Evolutionary conservation across 2,888 invertebrate species (phyloP).

Genomic region (Ctena decussata): DNA sequence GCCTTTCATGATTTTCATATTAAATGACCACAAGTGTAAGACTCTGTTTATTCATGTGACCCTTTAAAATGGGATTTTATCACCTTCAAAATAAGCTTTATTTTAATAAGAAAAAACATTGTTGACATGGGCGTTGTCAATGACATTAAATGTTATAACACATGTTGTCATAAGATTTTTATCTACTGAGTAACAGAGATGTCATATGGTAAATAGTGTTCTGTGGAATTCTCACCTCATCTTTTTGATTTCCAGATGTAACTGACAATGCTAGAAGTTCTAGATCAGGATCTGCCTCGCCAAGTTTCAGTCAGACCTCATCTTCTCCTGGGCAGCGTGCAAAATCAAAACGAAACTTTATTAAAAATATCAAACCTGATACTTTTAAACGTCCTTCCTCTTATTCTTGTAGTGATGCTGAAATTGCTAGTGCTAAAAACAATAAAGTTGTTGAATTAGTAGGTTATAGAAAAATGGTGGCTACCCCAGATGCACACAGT

Average conservation of each 20-base stretch:
- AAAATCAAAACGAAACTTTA: conserved; percentile 78
- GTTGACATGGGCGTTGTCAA: too few relatives aligned
- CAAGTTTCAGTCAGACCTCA: conserved; percentile 47
- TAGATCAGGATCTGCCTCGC: conserved; percentile 50
- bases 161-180: too few relatives aligned
- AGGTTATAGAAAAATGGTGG: conserved; percentile 83
- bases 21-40: too few relatives aligned
- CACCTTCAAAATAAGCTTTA: too few relatives aligned
- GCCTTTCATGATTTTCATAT: too few relatives aligned
- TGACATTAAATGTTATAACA: too few relatives aligned
- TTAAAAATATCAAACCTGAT: conserved; percentile 85
- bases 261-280: conserved; percentile 34
- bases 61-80: too few relatives aligned
- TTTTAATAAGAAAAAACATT: too few relatives aligned
- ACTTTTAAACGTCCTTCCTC: conserved; percentile 84
- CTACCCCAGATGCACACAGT: conserved; percentile 61
- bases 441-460: conserved; percentile 80
- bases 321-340: conserved; percentile 44
- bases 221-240: too few relatives aligned
- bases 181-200: too few relatives aligned
- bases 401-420: conserved; percentile 79
- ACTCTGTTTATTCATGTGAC: too few relatives aligned
- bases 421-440: conserved; percentile 68
- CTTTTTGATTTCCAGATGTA: conserved; percentile 27
- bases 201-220: too few relatives aligned